phyloP scores from a whole-genome alignment of 1,140 invertebrate genomes.

The Melitaea cinxia region DNA sequence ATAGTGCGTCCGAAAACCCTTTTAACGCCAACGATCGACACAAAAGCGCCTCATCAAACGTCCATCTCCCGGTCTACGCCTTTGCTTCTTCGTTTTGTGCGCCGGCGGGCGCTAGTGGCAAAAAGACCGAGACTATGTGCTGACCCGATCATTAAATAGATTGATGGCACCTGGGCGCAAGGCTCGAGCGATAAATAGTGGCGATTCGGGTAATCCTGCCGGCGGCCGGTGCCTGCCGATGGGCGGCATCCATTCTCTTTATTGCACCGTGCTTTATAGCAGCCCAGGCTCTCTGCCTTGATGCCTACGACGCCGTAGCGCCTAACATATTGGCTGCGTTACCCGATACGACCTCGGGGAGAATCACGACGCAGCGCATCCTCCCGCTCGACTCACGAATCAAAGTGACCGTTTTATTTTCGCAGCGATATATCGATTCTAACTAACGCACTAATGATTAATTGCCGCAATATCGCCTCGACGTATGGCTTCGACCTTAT shows the following conservation, averaged over 20 bases:
- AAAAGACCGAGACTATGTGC: slow-evolving; percentile 77
- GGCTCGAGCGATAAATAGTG: slow-evolving; percentile 80
- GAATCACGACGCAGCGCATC: slow-evolving; percentile 36
- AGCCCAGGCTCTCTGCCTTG: slow-evolving; percentile 63
- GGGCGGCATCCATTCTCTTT: slow-evolving; percentile 80
- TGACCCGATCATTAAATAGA: slow-evolving; percentile 82
- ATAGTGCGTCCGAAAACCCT: slow-evolving; percentile 69
- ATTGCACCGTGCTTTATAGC: slow-evolving; percentile 78
- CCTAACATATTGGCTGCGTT: slow-evolving; percentile 70
- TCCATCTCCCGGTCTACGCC: slow-evolving; percentile 66
- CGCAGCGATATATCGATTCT: slow-evolving; percentile 37
- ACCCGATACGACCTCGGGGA: slow-evolving; percentile 49
- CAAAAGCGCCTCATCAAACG: slow-evolving; percentile 80
- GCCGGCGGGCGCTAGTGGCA: slow-evolving; percentile 52
- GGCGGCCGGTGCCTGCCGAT: slow-evolving; percentile 70
- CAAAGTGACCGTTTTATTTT: slow-evolving; percentile 40
- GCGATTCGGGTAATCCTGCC: slow-evolving; percentile 78
- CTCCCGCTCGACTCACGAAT: slow-evolving; percentile 35
- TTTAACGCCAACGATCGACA: slow-evolving; percentile 73
- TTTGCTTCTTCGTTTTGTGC: slow-evolving; percentile 65
- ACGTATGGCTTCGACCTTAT: slow-evolving; percentile 18
- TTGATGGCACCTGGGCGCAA: slow-evolving; percentile 80
- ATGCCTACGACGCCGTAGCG: slow-evolving; percentile 64
- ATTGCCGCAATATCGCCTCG: slow-evolving; percentile 25
- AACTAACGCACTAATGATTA: slow-evolving; percentile 37